Percentiles rank a stretch among this genome's conserved stretches.
These are phyloP conservation scores for Xestia xanthographa DNA, from an alignment of 2,888 invertebrate species.

Conservation along the genomic window DNA sequence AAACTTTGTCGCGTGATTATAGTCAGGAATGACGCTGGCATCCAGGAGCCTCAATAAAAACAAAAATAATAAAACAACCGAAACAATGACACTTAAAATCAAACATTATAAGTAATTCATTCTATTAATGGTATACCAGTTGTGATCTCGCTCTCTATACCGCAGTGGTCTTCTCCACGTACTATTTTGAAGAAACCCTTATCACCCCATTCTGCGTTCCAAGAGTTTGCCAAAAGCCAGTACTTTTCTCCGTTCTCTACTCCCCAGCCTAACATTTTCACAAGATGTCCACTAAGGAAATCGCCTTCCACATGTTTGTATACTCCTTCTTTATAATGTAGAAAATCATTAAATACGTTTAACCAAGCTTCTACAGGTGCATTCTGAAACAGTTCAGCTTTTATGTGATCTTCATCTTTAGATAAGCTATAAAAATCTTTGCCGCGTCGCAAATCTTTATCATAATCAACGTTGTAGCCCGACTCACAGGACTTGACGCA, in stretches of 20 bases:
- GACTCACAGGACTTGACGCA: conserved; percentile 1
- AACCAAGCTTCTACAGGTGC: conserved; percentile 1
- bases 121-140: conserved; percentile 16
- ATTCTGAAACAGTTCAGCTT: conserved; percentile 31
- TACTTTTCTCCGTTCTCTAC: conserved; percentile 17
- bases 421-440: not conserved
- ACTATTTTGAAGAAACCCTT: conserved; percentile 21
- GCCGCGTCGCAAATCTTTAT: conserved; percentile 12
- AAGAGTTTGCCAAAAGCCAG: conserved; percentile 26
- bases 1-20: too few relatives aligned
- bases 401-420: not conserved
- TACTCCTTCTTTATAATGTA: not conserved
- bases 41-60: too few relatives aligned
- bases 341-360: accelerated
- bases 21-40: too few relatives aligned
- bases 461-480: not conserved
- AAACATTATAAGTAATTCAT: not conserved
- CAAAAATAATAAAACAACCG: not conserved
- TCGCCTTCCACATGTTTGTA: not conserved
- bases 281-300: accelerated
- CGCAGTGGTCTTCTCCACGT: conserved; percentile 7
- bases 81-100: not conserved
- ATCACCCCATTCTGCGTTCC: conserved; percentile 13
- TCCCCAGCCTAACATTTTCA: conserved; percentile 32
- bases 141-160: not conserved